phyloP scores from a whole-genome alignment of 2,888 invertebrate species.

The Rugalucina vietnamica region DNA sequence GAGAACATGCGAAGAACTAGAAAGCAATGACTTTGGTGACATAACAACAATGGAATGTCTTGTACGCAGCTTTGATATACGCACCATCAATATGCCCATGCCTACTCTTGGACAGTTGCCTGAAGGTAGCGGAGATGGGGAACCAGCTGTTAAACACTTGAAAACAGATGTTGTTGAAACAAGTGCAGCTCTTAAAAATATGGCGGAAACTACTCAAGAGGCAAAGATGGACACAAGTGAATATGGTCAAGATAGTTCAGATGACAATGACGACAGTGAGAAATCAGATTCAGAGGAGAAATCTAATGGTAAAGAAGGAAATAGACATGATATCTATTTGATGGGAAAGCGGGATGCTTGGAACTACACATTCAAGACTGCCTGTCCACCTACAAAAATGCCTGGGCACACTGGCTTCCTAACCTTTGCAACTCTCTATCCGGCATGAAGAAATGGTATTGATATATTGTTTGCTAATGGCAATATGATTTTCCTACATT shows the following conservation, averaged over 20 bases:
- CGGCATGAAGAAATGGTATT: slow-evolving; percentile 38
- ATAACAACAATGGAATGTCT: slow-evolving; percentile 93
- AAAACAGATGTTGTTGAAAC: background rate
- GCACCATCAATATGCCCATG: slow-evolving; percentile 75
- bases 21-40: slow-evolving; percentile 91
- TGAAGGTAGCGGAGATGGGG: no score
- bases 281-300: background rate
- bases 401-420: slow-evolving; percentile 98
- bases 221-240: background rate
- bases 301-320: slow-evolving; percentile 11
- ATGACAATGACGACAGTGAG: slow-evolving; percentile 8
- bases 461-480: no score
- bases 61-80: slow-evolving; percentile 77
- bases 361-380: slow-evolving; percentile 84
- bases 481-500: no score
- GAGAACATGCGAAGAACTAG: slow-evolving; percentile 90
- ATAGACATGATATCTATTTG: slow-evolving; percentile 70
- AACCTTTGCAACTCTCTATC: slow-evolving; percentile 94
- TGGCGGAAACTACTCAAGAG: background rate
- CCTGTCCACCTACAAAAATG: slow-evolving; percentile 89
- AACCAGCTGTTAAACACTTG: background rate
- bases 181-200: background rate
- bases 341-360: slow-evolving; percentile 65
- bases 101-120: slow-evolving; percentile 68
- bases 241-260: background rate